A percentile compares a stretch with the other conserved stretches of the same genome.
phyloP scores from a whole-genome alignment of 2,113 vertebrate species.

The Brachyhypopomus gauderio region DNA sequence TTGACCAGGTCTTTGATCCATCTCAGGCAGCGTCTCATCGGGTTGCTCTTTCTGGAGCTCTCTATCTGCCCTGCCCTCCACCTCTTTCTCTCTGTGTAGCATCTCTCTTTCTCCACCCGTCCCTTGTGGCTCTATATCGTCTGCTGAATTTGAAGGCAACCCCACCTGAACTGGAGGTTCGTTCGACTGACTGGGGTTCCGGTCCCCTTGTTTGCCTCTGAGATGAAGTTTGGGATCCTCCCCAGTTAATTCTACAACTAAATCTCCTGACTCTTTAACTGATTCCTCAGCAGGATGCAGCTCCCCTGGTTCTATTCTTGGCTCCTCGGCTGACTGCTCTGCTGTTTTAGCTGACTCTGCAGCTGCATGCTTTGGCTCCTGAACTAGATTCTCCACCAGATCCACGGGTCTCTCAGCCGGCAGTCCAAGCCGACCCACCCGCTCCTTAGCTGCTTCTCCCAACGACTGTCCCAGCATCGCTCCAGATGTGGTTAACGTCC shows the following conservation, averaged over 20 bases:
- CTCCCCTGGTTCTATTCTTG: neutral
- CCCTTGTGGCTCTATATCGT: neutral
- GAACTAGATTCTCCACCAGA: neutral
- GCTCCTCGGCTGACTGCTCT: slow-evolving; percentile 3
- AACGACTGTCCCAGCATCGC: neutral
- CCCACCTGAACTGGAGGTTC: slow-evolving; percentile 1
- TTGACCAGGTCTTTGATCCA: neutral
- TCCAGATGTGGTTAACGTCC: slow-evolving; percentile 10
- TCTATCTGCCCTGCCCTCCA: neutral
- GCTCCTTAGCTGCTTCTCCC: neutral
- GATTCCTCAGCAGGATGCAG: neutral
- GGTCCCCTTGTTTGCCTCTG: neutral
- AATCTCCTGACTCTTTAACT: neutral
- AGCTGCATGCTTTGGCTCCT: neutral
- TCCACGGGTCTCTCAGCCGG: neutral
- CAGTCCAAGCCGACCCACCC: neutral
- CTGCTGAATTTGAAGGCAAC: neutral
- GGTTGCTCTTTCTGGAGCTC: neutral
- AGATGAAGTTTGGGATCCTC: slow-evolving; percentile 3
- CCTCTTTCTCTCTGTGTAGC: neutral
- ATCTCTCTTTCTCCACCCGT: neutral
- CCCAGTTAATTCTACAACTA: neutral
- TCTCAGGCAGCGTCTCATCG: neutral
- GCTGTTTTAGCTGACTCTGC: neutral
- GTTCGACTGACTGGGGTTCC: neutral